Base-by-base conservation (phyloP, 2,113 vertebrate genomes). In the Rutilus rutilus region DNA sequence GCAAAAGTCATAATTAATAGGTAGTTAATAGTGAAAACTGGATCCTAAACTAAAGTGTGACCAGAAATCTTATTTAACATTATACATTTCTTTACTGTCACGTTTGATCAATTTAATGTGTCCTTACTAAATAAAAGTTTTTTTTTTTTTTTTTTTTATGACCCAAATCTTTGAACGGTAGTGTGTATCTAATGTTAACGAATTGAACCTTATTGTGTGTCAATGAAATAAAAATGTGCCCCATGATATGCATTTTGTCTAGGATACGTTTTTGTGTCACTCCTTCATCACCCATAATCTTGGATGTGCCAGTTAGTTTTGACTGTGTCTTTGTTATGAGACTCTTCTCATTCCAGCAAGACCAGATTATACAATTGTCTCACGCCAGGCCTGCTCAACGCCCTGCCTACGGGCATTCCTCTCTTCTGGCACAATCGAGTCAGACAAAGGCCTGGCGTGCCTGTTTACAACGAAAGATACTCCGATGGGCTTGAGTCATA, bases 401-500 rank as follows among this genome's bases (percentile, higher is more conserved):
- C 25, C 81, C 39, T 60, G 47, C 84, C 76, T 27, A 15, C 2
- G 9, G 67, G 57, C 75, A 73, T 74, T 59, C 67, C 54, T 86
- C 84, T 23, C 76, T 59, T 47, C 33, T 78, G 54, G 23, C 45
- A 71, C 23, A 50, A 79, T 80, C 14, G n/a, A 57, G 27, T n/a
- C 67, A 65, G 82, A 74, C 75, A 85, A 80, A 86, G 88, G 69
- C 89, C 57, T 90, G 19, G 79, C 74, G 42, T 62, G 36, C 80
- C 88, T 87, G 90, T 93, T 92, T 92, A 93, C 91, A 90, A 25
- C 8, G 10, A 75, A 64, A 64, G 25, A 75, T 60, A 27, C 54
- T 23, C 30, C 8, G 12, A 75, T 75, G n/a, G 71, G 42, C 12
- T 50, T 75, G 12, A 75, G n/a, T 75, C 42, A 47, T n/a, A 27